phyloP scores from a whole-genome alignment of 2,797 vertebrate species.

The Limnodromus scolopaceus region DNA sequence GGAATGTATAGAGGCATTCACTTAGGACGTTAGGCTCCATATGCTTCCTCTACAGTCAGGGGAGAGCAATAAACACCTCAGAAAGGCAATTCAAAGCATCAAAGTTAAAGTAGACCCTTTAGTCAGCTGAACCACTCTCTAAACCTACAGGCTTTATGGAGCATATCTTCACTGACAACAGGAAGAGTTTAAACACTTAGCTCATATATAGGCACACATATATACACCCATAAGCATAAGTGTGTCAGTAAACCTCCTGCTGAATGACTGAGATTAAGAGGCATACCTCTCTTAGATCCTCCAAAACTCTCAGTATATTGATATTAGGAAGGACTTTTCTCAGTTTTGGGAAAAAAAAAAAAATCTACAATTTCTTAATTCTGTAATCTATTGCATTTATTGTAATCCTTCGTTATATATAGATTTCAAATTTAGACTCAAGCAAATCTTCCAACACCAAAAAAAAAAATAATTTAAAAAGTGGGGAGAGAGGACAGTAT shows the following conservation, averaged over 20 bases:
- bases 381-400: neutral
- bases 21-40: neutral
- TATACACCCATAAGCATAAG: neutral
- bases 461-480: neutral
- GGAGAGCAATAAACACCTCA: slow-evolving; percentile 30
- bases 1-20: neutral
- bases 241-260: neutral
- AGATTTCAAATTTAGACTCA: neutral
- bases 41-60: neutral
- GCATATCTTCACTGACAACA: neutral
- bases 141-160: neutral
- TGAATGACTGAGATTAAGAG: neutral
- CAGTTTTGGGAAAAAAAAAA: neutral
- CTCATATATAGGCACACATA: neutral
- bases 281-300: neutral
- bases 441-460: neutral
- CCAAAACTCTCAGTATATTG: neutral
- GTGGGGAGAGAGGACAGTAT: neutral
- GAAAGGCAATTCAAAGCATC: neutral
- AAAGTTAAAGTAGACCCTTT: neutral
- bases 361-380: neutral
- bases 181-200: neutral
- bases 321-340: neutral
- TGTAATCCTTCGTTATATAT: neutral
- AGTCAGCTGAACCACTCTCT: neutral